Evolutionary conservation across 2,797 vertebrate genomes (phyloP), one percentile per base, ranked within the genome.

Genomic region (Chaunax sp.): DNA sequence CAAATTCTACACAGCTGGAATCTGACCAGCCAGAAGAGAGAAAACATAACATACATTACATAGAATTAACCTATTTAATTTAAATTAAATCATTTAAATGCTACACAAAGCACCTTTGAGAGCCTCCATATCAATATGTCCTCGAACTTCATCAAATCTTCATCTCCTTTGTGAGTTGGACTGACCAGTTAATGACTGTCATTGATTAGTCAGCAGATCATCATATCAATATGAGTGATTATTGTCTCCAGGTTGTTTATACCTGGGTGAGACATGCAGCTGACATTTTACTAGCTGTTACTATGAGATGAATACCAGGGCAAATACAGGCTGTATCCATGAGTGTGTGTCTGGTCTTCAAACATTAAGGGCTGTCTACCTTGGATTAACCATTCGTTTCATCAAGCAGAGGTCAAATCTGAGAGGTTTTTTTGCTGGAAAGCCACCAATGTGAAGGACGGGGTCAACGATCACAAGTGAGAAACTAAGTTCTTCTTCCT

Each of bases 311-410:
- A n/a, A n/a, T n/a, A n/a, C n/a, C n/a, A n/a, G n/a, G n/a, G n/a
- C n/a, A n/a, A n/a, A n/a, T n/a, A n/a, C n/a, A n/a, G 33, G 2
- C 30, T 44, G 35, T 54, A 20, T 65, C 33, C 55, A 26, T 53
- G 66, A 18, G 16, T 28, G 30, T 45, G 15, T 52, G 47, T 28
- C 1, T 11, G 20, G 20, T 15, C 6, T 11, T 44, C n/a, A 5
- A 20, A 38, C 60, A 43, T 23, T 16, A 45, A 14, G 35, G 52
- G 57, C 65, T 55, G 62, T 53, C 86, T 90, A 57, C 86, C 91
- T 82, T 93, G 94, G 94, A 95, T 95, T 95, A 96, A 96, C 95
- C 95, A 96, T 95, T 95, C 93, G 93, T 94, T 93, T 92, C 91
- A 92, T 92, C 84, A 93, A 89, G 91, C 87, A 92, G 90, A 92